phyloP scores from a whole-genome alignment of 2,113 vertebrate genomes.

The Scalopus aquaticus region DNA sequence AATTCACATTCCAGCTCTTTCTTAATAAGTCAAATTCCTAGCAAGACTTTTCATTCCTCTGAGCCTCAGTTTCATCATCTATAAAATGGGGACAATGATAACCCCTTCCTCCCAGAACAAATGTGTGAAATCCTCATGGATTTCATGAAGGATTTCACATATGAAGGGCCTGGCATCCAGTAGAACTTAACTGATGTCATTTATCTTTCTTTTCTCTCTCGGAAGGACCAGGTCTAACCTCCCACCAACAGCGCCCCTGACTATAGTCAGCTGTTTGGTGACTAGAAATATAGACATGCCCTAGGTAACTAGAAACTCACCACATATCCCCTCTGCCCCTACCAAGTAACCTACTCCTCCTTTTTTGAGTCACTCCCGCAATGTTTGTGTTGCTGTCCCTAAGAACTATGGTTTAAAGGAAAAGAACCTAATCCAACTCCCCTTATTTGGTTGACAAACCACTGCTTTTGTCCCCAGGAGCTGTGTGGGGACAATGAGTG shows the following conservation, averaged over 20 bases:
- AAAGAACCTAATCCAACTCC: not conserved
- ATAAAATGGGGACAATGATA: not conserved
- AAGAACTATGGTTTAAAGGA: not conserved
- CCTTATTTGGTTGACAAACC: not conserved
- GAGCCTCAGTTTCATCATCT: not conserved
- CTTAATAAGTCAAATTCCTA: not conserved
- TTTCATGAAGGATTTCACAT: not conserved
- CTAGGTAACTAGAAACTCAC: not conserved
- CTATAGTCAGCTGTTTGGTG: not conserved
- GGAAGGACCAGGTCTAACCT: not conserved
- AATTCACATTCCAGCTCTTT: not conserved
- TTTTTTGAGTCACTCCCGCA: not conserved
- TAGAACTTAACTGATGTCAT: not conserved
- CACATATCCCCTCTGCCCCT: accelerated
- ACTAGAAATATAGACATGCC: not conserved
- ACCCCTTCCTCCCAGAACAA: not conserved
- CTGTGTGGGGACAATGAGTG: not conserved
- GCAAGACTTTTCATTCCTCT: not conserved
- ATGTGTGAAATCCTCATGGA: not conserved
- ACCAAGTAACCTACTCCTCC: not conserved
- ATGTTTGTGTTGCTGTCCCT: not conserved
- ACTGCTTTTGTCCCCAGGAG: not conserved
- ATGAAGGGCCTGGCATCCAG: not conserved
- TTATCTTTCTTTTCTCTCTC: not conserved
- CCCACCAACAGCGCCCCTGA: not conserved